Percentiles rank a stretch among this genome's conserved stretches.
Conservation (phyloP, 2,797 vertebrate genomes). For the Mormyrus proboscirostris region DNA sequence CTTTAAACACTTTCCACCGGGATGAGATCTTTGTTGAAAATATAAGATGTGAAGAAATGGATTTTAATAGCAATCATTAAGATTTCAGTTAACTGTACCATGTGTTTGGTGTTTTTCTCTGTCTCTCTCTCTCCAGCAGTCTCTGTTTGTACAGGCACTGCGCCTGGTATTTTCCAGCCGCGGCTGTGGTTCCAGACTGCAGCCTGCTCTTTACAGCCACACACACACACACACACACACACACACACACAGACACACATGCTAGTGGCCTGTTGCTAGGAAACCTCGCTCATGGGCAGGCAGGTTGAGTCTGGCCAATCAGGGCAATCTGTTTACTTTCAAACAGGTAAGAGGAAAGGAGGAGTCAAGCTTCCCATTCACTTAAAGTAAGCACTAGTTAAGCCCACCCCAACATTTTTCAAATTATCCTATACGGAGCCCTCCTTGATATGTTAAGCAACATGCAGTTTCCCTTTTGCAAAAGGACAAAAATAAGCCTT, state of each 20-base stretch:
- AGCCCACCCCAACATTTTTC: background rate
- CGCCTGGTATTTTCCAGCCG: constrained; percentile 64
- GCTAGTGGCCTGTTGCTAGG: constrained; percentile 51
- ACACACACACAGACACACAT: constrained; percentile 36
- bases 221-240: constrained; percentile 37
- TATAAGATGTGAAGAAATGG: background rate
- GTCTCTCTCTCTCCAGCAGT: constrained; percentile 30
- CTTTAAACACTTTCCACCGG: background rate
- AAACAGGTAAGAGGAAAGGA: constrained; percentile 38
- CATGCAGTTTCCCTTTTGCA: background rate
- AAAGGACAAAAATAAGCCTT: background rate
- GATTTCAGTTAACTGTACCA: background rate
- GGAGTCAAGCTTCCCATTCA: constrained; percentile 14
- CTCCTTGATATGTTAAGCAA: background rate
- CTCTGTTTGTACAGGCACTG: constrained; percentile 58
- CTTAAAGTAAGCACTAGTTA: background rate
- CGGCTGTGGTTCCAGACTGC: constrained; percentile 37
- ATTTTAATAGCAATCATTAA: background rate
- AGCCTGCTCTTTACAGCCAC: constrained; percentile 43
- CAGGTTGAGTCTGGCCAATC: constrained; percentile 53
- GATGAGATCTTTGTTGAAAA: background rate
- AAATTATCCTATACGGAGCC: background rate
- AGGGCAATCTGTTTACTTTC: constrained; percentile 44
- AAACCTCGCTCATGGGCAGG: constrained; percentile 51
- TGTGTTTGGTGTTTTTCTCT: background rate